Base-by-base conservation (phyloP, 2,797 vertebrate species). In the Buceros bicornis region DNA sequence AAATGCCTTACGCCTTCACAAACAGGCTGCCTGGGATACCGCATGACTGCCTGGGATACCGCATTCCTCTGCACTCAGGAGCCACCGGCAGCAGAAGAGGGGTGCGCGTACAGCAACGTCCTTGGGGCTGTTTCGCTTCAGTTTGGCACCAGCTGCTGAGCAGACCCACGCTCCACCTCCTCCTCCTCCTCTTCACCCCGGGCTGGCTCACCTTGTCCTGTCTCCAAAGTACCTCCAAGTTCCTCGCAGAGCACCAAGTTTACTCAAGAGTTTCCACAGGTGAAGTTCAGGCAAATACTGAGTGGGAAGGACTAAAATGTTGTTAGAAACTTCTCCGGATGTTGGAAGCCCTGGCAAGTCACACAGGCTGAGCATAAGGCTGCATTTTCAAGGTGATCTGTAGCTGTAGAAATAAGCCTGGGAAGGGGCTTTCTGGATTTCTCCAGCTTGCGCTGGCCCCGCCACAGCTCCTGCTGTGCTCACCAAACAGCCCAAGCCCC, bases 321-420 rank as follows among this genome's bases (percentile, higher is more conserved):
- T 22, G 45, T 17, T 12, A 18, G 45, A 65, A 88, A 69, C 47
- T 64, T 18, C 22, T 37, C 16, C 4, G 6, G 26, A 17, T 16
- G 47, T 60, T 82, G 19, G 60, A 40, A 79, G 26, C 48, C 28
- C 61, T 15, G 43, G 51, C 43, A 29, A 72, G 72, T 14, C 67
- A 40, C 17, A 29, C 8, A 6, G 47, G 62, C 78, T 56, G 73
- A 61, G 60, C 28, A 15, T 29, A 26, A 42, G 33, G 69, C 71
- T 53, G 64, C 0, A 0, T 13, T 67, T 71, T 17, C 1, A 0
- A 51, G 57, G 14, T 8, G 19, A 33, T 15, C 24, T 15, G 28
- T 35, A 42, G 43, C 69, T 40, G 56, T 6, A 84, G 76, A 61
- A 84, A 58, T 19, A 35, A 87, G 8, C 28, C 64, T 53, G 51